These are phyloP conservation scores for Ischnus inquisitorius DNA, from an alignment of 2,888 invertebrate species.

Conservation along the genomic window DNA sequence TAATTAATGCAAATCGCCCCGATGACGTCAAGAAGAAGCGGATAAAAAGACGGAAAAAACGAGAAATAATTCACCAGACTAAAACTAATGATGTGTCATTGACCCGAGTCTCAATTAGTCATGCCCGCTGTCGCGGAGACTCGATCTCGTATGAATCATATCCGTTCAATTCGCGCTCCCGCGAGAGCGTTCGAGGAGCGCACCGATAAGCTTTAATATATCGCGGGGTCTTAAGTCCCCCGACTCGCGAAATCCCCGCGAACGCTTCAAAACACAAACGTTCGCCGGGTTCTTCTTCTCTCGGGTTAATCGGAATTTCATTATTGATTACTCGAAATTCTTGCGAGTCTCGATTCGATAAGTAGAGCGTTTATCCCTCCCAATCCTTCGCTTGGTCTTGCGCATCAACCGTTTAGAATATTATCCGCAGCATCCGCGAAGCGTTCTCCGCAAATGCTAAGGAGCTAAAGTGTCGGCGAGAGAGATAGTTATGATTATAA, in stretches of 20 bases:
- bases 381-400: constrained; percentile 12
- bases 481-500: constrained; percentile 69
- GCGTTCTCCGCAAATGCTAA: constrained; percentile 31
- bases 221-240: neutral
- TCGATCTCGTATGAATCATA: constrained; percentile 63
- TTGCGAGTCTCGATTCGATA: constrained; percentile 32
- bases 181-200: neutral
- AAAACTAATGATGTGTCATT: constrained; percentile 49
- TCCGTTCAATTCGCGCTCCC: constrained; percentile 56
- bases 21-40: neutral
- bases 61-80: constrained; percentile 25
- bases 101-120: constrained; percentile 62
- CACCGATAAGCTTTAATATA: constrained; percentile 56
- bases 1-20: neutral
- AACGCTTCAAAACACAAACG: neutral
- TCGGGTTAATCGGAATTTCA: constrained; percentile 20
- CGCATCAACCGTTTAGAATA: constrained; percentile 71
- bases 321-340: constrained; percentile 40
- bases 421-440: constrained; percentile 58
- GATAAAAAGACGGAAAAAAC: neutral
- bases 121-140: constrained; percentile 53
- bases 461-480: constrained; percentile 43
- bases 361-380: constrained; percentile 15
- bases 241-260: constrained; percentile 35
- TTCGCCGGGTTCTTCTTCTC: neutral